Evolutionary conservation across 2,888 invertebrate genomes (phyloP).

Genomic region (Phortica magna): DNA sequence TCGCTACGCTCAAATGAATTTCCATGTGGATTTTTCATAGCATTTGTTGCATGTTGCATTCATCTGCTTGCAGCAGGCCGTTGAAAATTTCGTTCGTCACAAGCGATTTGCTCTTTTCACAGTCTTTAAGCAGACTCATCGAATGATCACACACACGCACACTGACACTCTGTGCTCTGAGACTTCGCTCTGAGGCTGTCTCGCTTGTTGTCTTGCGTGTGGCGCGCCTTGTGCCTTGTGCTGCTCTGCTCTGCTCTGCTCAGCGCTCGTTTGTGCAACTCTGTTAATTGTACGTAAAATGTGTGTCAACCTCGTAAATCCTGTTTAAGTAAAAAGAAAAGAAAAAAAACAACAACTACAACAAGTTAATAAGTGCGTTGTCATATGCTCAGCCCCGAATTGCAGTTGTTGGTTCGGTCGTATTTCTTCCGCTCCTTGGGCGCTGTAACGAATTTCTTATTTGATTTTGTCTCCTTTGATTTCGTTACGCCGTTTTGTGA

Average conservation of each 20-base stretch:
- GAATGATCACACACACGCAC: background rate
- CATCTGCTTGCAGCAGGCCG: slow-evolving; percentile 65
- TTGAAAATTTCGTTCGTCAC: slow-evolving; percentile 75
- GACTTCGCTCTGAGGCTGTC: background rate
- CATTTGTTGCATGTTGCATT: slow-evolving; percentile 24
- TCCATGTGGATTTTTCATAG: slow-evolving; percentile 17
- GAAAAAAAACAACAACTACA: no score
- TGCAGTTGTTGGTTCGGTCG: slow-evolving; percentile 46
- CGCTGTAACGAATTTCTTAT: slow-evolving; percentile 68
- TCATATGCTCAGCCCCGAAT: slow-evolving; percentile 35
- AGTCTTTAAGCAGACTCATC: slow-evolving; percentile 39
- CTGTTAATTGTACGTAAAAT: slow-evolving; percentile 64
- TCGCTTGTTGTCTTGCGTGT: slow-evolving; percentile 35
- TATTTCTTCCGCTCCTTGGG: background rate
- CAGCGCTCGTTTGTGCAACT: background rate
- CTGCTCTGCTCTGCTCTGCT: slow-evolving; percentile 29
- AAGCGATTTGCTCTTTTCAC: slow-evolving; percentile 73
- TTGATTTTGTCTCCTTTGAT: slow-evolving; percentile 64
- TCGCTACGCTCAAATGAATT: slow-evolving; percentile 35
- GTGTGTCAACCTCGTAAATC: slow-evolving; percentile 74
- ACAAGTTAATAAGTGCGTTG: slow-evolving; percentile 51
- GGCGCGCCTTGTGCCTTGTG: slow-evolving; percentile 36
- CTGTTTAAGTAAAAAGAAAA: slow-evolving; percentile 56
- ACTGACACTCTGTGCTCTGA: background rate
- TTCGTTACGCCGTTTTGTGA: slow-evolving; percentile 42